These are phyloP conservation scores for Recurvirostra avosetta DNA, from an alignment of 2,113 vertebrate genomes.

Conservation along the genomic window DNA sequence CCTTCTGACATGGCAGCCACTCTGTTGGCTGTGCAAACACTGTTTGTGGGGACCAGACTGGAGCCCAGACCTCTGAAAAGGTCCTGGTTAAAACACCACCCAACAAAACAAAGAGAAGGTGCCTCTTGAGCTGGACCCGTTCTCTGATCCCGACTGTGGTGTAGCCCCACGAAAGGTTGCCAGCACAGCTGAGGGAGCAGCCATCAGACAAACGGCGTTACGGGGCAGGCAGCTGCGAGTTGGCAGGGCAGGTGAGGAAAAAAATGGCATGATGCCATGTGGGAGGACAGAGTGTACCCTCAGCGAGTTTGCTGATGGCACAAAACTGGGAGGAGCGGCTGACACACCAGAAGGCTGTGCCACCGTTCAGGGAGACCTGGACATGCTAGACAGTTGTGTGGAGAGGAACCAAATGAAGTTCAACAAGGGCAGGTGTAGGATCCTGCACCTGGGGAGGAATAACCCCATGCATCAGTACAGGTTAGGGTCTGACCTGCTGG, in stretches of 20 bases:
- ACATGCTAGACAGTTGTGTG: neutral
- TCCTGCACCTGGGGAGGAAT: neutral
- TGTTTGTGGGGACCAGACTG: neutral
- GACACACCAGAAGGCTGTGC: neutral
- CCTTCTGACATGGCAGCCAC: neutral
- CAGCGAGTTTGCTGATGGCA: neutral
- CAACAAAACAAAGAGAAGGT: too few species aligned
- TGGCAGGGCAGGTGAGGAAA: neutral
- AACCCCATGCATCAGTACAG: neutral
- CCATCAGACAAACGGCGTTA: rapidly evolving
- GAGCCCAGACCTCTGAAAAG: neutral
- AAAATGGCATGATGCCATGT: rapidly evolving
- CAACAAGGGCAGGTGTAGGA: neutral
- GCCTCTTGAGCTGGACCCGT: too few species aligned
- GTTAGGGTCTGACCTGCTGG: neutral
- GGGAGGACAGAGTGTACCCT: neutral
- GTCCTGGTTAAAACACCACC: neutral
- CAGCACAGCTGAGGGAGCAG: neutral
- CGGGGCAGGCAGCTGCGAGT: neutral
- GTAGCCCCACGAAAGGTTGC: neutral
- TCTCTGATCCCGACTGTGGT: neutral
- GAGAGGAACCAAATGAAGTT: neutral
- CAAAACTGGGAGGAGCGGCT: neutral
- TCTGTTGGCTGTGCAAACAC: too few species aligned
- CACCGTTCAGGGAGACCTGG: neutral